Conservation (phyloP, 2,113 vertebrate genomes). For the Dryoscopus gambensis region DNA sequence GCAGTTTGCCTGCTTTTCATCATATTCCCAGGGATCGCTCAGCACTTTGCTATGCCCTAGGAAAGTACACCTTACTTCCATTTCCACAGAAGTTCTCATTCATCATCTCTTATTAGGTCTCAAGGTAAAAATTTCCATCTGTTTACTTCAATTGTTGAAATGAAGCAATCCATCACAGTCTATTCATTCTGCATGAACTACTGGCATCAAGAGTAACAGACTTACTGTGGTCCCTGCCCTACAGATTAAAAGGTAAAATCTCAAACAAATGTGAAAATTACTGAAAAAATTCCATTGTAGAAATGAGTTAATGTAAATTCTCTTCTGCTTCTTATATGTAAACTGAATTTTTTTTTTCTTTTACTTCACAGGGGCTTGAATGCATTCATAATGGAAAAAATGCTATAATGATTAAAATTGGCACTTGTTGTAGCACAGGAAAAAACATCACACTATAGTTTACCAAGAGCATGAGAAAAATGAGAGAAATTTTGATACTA, state of each 20-base stretch:
- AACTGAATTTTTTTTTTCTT: background rate
- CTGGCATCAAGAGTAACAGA: background rate
- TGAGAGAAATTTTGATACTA: background rate
- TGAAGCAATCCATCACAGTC: background rate
- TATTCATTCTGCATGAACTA: background rate
- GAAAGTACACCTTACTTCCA: background rate
- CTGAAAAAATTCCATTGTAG: background rate
- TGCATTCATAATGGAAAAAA: background rate
- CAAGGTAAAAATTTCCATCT: background rate
- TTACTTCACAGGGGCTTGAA: background rate
- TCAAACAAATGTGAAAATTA: background rate
- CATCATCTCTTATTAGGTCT: conserved; percentile 6
- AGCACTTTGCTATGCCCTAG: background rate
- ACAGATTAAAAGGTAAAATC: background rate
- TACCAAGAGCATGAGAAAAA: background rate
- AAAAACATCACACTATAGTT: background rate
- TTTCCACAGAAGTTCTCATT: background rate
- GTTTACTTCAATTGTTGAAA: background rate
- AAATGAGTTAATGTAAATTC: background rate
- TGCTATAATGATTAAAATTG: background rate
- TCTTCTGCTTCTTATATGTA: background rate
- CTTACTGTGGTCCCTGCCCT: background rate
- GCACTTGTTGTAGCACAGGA: background rate
- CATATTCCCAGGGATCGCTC: background rate
- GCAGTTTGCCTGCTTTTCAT: background rate